These are phyloP conservation scores for Corydoras sp. DNA, from an alignment of 2,113 vertebrate genomes.

Conservation along the genomic window DNA sequence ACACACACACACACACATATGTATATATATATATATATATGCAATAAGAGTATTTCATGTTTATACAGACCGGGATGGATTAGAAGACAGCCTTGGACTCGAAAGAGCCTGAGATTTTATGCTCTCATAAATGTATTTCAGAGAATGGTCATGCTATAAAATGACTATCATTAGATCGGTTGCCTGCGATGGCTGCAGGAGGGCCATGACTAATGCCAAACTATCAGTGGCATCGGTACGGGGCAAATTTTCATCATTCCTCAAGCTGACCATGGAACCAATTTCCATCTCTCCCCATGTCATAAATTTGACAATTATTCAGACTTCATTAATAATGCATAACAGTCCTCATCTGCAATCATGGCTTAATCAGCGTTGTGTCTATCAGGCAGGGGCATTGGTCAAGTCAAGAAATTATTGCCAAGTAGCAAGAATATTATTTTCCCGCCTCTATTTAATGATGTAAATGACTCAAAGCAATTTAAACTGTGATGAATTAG, in stretches of 20 bases:
- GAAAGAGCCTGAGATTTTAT: slow-evolving; percentile 66
- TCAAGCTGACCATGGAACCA: slow-evolving; percentile 90
- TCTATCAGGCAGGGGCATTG: slow-evolving; percentile 70
- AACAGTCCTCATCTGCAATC: slow-evolving; percentile 74
- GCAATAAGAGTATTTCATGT: no score
- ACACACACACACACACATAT: no score
- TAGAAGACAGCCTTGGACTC: background rate
- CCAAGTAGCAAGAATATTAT: slow-evolving; percentile 67
- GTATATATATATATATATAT: no score
- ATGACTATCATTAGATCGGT: slow-evolving; percentile 87
- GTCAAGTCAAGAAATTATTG: slow-evolving; percentile 67
- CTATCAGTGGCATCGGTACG: slow-evolving; percentile 71
- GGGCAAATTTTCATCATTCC: slow-evolving; percentile 82
- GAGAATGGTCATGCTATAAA: slow-evolving; percentile 76
- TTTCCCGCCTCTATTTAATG: slow-evolving; percentile 57
- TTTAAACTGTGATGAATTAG: slow-evolving; percentile 33
- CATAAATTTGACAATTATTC: slow-evolving; percentile 88
- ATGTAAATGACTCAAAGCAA: slow-evolving; percentile 50
- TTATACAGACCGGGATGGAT: background rate
- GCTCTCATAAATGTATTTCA: slow-evolving; percentile 75
- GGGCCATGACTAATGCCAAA: slow-evolving; percentile 67
- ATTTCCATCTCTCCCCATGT: slow-evolving; percentile 80
- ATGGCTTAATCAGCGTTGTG: slow-evolving; percentile 77
- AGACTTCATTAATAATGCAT: slow-evolving; percentile 92
- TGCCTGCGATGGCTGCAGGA: slow-evolving; percentile 61